Evolutionary conservation across 2,797 vertebrate genomes (phyloP), one percentile per base, ranked within the genome.

Genomic region (Lepidocolaptes lacrymiger): DNA sequence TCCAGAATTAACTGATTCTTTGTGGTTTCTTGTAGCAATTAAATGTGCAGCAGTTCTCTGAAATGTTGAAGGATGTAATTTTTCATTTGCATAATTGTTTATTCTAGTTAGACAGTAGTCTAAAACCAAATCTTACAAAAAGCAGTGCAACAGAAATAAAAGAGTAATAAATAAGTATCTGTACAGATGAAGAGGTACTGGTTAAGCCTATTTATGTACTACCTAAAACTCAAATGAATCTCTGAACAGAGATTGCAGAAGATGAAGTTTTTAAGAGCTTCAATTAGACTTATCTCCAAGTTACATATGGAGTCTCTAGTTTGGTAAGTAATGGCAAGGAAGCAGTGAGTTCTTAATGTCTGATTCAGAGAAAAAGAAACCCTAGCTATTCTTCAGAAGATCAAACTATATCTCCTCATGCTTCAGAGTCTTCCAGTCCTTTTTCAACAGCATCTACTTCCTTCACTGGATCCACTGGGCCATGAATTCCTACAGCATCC

Each of bases 31-130:
- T 96, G 82, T 69, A 97, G 67, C 89, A 97, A 96, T 97, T 97
- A 97, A 97, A 96, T 79, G 55, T 93, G 69, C 88, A 91, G 75
- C 83, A 78, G 46, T 89, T 96, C 93, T 97, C 89, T 67, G 58
- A 97, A 96, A 30, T 95, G 67, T 85, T 96, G 84, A 95, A 97
- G 85, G 32, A 93, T 88, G 74, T 96, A 93, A 96, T 89, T 96
- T 97, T 97, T 97, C 85, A 95, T 96, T 97, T 97, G 81, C 77
- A 95, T 96, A 96, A 96, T 94, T 96, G 91, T 97, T 97, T 97
- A 54, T 93, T 97, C 90, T 91, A 87, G 82, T 96, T 96, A 95
- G 86, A 95, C 43, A 92, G 68, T 77, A 89, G 58, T 79, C 96
- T 68, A 94, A 93, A 96, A 94, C 91, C 30, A 96, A 83, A 83